Base-by-base conservation (phyloP, 2,113 vertebrate genomes). In the Anolis sagrei region DNA sequence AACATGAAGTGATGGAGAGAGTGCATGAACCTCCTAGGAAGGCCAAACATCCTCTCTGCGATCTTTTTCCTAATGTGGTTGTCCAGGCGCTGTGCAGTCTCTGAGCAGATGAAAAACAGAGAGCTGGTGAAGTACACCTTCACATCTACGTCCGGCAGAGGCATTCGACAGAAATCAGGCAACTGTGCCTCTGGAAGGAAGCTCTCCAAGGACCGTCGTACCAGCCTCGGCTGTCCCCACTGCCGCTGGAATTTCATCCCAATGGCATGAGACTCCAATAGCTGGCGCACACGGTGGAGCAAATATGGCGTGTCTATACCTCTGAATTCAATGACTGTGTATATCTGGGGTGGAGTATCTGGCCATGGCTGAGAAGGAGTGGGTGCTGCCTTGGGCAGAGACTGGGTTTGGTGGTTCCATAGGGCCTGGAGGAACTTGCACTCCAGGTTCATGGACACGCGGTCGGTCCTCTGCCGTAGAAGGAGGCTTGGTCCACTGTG, bases 211-310 rank as follows among this genome's bases (percentile, higher is more conserved):
- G 88, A 87, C 7, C 18, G 34, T 11, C 32, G 70, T 2, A 48
- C 48, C 29, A 58, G n/a, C 25, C 23, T 27, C 1, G 84, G 88
- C 44, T 86, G 75, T 2, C 81, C 81, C 81, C 88, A 83, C 3
- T 74, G 74, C 21, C 82, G 88, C 58, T 87, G 91, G 62, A 85
- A 54, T 58, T 61, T 86, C 68, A 81, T 88, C 51, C 39, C n/a
- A 62, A 79, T 51, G 34, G 87, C 32, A 13, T 90, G 88, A 11
- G 61, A 76, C 32, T 93, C 88, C 66, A 91, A 78, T 32, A n/a
- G 51, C 34, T 80, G 81, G 72, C 18, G 58, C 29, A 16, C 69
- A 14, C 69, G 9, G 39, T 7, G 39, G 32, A 69, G 10, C n/a
- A 85, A 2, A 2, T 88, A 89, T 14, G 3, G 27, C 9, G 54